Evolutionary conservation across 2,888 invertebrate genomes (phyloP), one percentile per base, ranked within the genome.

Genomic region (Arctia plantaginis): DNA sequence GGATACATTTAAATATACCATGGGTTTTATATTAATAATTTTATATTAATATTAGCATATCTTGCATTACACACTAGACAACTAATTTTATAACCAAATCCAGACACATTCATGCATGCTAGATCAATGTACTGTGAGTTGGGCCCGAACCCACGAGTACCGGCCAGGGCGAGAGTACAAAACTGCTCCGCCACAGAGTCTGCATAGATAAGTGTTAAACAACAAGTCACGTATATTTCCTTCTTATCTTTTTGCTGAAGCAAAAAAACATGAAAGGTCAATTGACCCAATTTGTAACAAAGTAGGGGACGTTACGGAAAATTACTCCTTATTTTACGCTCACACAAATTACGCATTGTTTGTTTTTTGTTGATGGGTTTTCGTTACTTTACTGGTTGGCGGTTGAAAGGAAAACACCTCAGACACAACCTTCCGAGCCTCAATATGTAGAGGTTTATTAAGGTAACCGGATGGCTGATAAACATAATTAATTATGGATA

Each of bases 211-310:
- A 62, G 62, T 2, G 18, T 18, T 23, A 62, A 18, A 74, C 74
- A 78, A 78, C 69, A 66, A 71, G 78, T 64, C 78, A 77, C 73
- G 75, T 80, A 69, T 68, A 74, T 35, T 73, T 74, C 44, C 8
- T 30, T 18, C 15, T 68, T 41, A 39, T 27, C 20, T 69, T 51
- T 80, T 73, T 76, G 66, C 18, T 15, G 72, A 55, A 23, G 39
- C 39, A 41, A 77, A 73, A 76, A 73, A 76, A 73, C 47, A 20
- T 59, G 74, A 76, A 73, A 83, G 85, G 85, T 73, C 82, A 72
- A 67, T 64, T 71, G 47, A 69, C 59, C 51, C 23, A 72, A 59
- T 72, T 72, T 39, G 55, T 44, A 30, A 39, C 71, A 47, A 65
- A 30, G 41, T 15, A 44, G 27, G 51, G 2, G 33, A 51, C 66